Conservation (phyloP, 1,140 invertebrate genomes). For the Periplaneta americana region DNA sequence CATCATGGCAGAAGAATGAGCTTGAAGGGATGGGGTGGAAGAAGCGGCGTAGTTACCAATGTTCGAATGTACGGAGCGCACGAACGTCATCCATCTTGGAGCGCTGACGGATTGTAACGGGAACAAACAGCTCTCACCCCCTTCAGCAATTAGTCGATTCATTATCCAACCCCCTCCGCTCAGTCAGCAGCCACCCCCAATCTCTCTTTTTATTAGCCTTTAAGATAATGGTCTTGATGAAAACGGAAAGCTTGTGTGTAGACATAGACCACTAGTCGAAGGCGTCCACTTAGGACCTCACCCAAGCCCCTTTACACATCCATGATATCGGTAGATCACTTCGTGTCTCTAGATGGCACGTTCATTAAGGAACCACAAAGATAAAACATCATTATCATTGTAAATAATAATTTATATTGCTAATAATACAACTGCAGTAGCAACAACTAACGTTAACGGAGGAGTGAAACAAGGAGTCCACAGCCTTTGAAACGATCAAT, state of each 20-base stretch:
- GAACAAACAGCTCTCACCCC: slow-evolving; percentile 2
- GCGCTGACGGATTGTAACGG: background rate
- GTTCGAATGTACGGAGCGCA: background rate
- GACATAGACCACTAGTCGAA: slow-evolving; percentile 7
- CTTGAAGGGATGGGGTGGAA: background rate
- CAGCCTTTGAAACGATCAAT: too few species aligned
- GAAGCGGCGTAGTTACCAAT: background rate
- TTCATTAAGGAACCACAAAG: too few species aligned
- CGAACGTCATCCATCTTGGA: background rate
- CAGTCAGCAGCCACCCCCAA: background rate
- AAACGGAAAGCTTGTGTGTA: background rate
- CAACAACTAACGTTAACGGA: too few species aligned
- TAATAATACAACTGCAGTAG: too few species aligned
- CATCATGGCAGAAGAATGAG: background rate
- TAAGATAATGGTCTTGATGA: slow-evolving; percentile 9
- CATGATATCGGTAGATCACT: too few species aligned
- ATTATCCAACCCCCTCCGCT: background rate
- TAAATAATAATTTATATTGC: too few species aligned
- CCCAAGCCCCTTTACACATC: too few species aligned
- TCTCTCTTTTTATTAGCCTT: slow-evolving; percentile 6
- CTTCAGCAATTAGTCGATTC: slow-evolving; percentile 10
- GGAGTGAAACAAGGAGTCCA: too few species aligned
- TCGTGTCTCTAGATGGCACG: too few species aligned
- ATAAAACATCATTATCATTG: too few species aligned
- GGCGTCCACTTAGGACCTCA: slow-evolving; percentile 1